These are phyloP conservation scores for Zhengitettix transpicula DNA, from an alignment of 2,888 invertebrate species.

Conservation along the genomic window DNA sequence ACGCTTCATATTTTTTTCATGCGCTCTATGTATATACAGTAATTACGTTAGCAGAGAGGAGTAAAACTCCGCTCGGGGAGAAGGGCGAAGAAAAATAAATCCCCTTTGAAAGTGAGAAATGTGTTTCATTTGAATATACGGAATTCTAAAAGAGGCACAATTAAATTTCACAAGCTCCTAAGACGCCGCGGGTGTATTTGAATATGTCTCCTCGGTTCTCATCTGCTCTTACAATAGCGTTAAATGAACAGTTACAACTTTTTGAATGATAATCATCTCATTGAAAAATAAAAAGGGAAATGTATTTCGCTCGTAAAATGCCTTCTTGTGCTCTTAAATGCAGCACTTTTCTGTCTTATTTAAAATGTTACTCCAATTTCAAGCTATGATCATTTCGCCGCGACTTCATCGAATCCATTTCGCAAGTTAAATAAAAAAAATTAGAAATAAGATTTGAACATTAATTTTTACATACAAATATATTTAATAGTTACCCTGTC, in stretches of 20 bases:
- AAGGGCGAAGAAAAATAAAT: background rate
- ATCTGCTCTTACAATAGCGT: background rate
- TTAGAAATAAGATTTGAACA: too few relatives aligned
- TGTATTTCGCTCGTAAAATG: too few relatives aligned
- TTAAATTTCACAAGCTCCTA: background rate
- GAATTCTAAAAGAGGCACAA: background rate
- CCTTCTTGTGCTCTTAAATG: too few relatives aligned
- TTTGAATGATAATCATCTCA: background rate
- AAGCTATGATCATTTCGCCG: too few relatives aligned
- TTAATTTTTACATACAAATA: too few relatives aligned
- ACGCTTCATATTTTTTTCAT: background rate
- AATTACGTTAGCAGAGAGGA: background rate
- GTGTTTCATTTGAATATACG: background rate
- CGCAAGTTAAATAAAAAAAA: too few relatives aligned
- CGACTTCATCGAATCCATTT: too few relatives aligned
- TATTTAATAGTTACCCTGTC: too few relatives aligned
- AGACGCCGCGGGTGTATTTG: background rate
- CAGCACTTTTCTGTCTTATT: too few relatives aligned
- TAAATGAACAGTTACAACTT: background rate
- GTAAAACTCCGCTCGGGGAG: background rate
- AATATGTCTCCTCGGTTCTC: background rate
- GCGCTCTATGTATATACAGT: background rate
- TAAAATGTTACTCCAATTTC: too few relatives aligned
- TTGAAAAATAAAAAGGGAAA: background rate
- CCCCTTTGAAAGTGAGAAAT: background rate